Evolutionary conservation across 2,888 invertebrate species (phyloP).

Genomic region (Pardosa pseudoannulata): DNA sequence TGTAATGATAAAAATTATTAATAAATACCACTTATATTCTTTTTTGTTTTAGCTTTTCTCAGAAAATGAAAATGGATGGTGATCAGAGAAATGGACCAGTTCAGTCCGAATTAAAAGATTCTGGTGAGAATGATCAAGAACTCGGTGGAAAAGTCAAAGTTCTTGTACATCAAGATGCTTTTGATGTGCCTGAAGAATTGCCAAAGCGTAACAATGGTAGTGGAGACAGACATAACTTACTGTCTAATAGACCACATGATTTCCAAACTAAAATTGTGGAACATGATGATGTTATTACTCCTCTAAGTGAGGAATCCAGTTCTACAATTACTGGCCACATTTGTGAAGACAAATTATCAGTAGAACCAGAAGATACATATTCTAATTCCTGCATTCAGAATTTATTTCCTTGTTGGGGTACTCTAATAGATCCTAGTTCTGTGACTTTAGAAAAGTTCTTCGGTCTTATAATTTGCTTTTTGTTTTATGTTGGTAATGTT

Average conservation of each 20-base stretch:
- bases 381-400: conserved; percentile 19
- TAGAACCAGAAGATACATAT: conserved; percentile 39
- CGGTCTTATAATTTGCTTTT: conserved; percentile 36
- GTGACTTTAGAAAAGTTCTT: conserved; percentile 36
- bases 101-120: conserved; percentile 22
- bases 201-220: neutral
- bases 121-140: conserved; percentile 50
- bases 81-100: conserved; percentile 45
- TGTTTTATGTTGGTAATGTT: conserved; percentile 49
- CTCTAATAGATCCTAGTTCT: conserved; percentile 43
- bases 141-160: conserved; percentile 45
- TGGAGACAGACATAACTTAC: conserved; percentile 30
- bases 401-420: conserved; percentile 57
- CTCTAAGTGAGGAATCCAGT: conserved; percentile 60
- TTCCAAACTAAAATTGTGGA: conserved; percentile 37
- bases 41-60: neutral
- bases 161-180: conserved; percentile 58
- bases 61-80: conserved; percentile 37
- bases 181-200: conserved; percentile 37
- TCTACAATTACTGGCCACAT: conserved; percentile 37
- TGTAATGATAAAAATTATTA: no score
- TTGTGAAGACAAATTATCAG: conserved; percentile 54
- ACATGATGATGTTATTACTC: conserved; percentile 60
- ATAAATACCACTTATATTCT: neutral
- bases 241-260: conserved; percentile 27